These are phyloP conservation scores for Tricholaema leucomelas DNA, from an alignment of 2,113 vertebrate species.

Conservation along the genomic window DNA sequence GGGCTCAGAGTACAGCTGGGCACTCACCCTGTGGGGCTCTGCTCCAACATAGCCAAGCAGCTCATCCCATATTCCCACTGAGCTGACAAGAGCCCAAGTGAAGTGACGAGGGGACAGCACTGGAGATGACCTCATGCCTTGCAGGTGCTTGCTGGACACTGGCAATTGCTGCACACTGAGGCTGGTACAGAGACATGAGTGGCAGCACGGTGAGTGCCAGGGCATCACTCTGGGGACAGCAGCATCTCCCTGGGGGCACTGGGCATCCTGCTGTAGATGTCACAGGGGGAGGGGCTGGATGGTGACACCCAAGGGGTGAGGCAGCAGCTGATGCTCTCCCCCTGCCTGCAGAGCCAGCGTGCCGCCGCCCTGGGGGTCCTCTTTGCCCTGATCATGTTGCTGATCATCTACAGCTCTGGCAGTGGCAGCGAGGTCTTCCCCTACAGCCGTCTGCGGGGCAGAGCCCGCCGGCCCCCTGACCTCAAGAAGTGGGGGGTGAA, in stretches of 20 bases:
- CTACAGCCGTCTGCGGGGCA: conserved; percentile 67
- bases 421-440: conserved; percentile 79
- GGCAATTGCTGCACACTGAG: conserved; percentile 6
- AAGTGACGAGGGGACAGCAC: fast-evolving
- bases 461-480: conserved; percentile 68
- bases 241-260: not conserved
- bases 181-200: conserved; percentile 70
- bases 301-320: not conserved
- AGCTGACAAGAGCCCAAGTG: fast-evolving
- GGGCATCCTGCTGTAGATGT: not conserved
- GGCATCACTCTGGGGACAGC: not conserved
- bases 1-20: fast-evolving
- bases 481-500: conserved; percentile 87
- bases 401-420: conserved; percentile 94
- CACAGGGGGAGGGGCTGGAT: fast-evolving
- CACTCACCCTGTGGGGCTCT: fast-evolving
- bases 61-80: not conserved
- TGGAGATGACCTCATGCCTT: not conserved
- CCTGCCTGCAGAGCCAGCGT: conserved; percentile 79
- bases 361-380: conserved; percentile 84
- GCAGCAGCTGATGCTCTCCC: not conserved
- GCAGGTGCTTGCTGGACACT: conserved; percentile 39
- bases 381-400: conserved; percentile 88
- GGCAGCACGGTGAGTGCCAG: conserved; percentile 70
- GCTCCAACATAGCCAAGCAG: not conserved